These are phyloP conservation scores for Tridacna crocea DNA, from an alignment of 2,888 invertebrate genomes.

Conservation along the genomic window DNA sequence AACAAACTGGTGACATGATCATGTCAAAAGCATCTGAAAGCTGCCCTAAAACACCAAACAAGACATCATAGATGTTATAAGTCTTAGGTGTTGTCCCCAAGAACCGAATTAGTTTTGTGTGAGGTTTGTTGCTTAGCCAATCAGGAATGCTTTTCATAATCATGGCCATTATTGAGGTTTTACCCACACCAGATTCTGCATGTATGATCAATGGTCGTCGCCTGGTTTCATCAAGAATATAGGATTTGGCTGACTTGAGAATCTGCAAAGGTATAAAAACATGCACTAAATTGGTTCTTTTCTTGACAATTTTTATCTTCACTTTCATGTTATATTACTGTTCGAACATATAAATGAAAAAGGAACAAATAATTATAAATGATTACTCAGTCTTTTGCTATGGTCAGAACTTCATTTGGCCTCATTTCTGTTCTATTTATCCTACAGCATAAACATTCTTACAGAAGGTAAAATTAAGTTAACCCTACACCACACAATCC, in stretches of 20 bases:
- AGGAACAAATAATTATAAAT: too few relatives aligned
- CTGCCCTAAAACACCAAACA: slow-evolving; percentile 74
- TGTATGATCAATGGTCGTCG: slow-evolving; percentile 73
- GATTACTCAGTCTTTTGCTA: too few relatives aligned
- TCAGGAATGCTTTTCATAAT: slow-evolving; percentile 70
- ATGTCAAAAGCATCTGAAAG: slow-evolving; percentile 69
- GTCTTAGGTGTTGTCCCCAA: slow-evolving; percentile 75
- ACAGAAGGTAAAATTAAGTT: not conserved
- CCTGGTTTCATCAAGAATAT: slow-evolving; percentile 59
- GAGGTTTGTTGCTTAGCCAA: slow-evolving; percentile 67
- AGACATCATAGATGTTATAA: slow-evolving; percentile 70
- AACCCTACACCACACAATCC: not conserved
- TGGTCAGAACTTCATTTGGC: too few relatives aligned
- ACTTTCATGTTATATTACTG: too few relatives aligned
- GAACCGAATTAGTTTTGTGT: slow-evolving; percentile 69
- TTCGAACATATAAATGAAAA: too few relatives aligned
- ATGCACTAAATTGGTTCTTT: too few relatives aligned
- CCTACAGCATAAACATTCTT: too few relatives aligned
- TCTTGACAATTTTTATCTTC: too few relatives aligned
- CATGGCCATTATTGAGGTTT: slow-evolving; percentile 80
- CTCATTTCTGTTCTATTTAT: too few relatives aligned
- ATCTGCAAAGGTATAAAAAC: slow-evolving; percentile 33
- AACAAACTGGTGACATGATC: slow-evolving; percentile 77
- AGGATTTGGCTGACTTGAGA: slow-evolving; percentile 56
- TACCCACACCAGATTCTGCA: slow-evolving; percentile 78